Base-by-base conservation (phyloP, 2,888 invertebrate species). In the Chrysolina americana region DNA sequence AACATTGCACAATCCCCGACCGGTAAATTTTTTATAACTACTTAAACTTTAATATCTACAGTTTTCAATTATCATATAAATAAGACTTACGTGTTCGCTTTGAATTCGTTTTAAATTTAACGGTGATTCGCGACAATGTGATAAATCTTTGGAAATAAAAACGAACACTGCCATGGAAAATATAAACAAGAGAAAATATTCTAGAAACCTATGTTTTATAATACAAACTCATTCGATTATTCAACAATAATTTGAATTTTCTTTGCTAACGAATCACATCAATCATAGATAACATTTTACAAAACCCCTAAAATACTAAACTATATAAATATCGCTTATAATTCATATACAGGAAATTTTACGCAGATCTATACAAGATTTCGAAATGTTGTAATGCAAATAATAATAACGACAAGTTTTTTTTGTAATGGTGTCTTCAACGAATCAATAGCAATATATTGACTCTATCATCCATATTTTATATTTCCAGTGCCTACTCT, bases 1-100 rank as follows among this genome's bases (percentile, higher is more conserved):
- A 41, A 80, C 75, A 85, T 84, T 85, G 84, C 84, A 84, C 84
- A 80, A 76, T 83, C 82, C 84, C 85, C 85, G 85, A 85, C 85
- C 85, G 81, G 75, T 71, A 78, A 56, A 79, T 70, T 65, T 74
- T 78, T 75, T 72, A 75, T 66, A 66, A 65, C 77, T 77, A 79
- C 78, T 75, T 79, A 76, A 56, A 69, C 70, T 79, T 75, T 76
- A 76, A 73, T 77, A 75, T 78, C 76, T 77, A 75, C 77, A 77
- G 70, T 78, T 76, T 63, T 72, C 53, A 50, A 62, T 62, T 59
- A 66, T 72, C 48, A 48, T 41, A 28, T 47, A 48, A 44, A 64
- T 64, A 21, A 41, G 41, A 41, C 63, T 17, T 17, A 19, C 44
- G 11, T 41, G 44, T 13, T 41, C 19, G 17, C 21, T 23, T 23